These are phyloP conservation scores for Saccostrea echinata DNA, from an alignment of 1,140 invertebrate species.

Conservation along the genomic window DNA sequence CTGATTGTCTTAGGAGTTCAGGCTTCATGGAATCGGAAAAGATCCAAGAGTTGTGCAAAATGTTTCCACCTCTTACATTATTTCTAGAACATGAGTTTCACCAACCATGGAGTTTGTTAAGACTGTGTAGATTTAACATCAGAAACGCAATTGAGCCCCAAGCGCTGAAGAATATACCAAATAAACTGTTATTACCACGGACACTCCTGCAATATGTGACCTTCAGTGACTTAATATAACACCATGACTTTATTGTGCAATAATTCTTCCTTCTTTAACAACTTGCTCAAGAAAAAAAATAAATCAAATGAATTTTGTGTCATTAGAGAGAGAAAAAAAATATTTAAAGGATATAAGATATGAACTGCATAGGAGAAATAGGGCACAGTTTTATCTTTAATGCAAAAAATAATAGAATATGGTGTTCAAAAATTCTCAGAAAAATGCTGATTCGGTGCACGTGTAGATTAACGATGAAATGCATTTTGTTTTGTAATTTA, in stretches of 20 bases:
- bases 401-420: no score
- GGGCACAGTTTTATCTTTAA: no score
- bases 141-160: not conserved
- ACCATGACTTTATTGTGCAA: not conserved
- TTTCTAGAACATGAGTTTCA: slow-evolving; percentile 22
- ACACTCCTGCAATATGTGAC: not conserved
- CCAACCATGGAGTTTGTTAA: not conserved
- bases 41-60: not conserved
- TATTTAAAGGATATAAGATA: no score
- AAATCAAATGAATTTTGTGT: no score
- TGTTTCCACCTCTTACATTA: not conserved
- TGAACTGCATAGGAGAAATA: no score
- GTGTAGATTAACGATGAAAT: no score
- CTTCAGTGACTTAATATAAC: not conserved
- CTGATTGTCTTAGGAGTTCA: not conserved
- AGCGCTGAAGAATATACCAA: not conserved
- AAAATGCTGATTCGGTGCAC: no score
- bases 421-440: no score
- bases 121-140: slow-evolving; percentile 18
- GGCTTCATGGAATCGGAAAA: not conserved
- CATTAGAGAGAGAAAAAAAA: no score
- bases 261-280: not conserved
- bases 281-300: no score
- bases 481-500: no score
- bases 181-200: not conserved